phyloP scores from a whole-genome alignment of 2,113 vertebrate species.

The Chionis minor region DNA sequence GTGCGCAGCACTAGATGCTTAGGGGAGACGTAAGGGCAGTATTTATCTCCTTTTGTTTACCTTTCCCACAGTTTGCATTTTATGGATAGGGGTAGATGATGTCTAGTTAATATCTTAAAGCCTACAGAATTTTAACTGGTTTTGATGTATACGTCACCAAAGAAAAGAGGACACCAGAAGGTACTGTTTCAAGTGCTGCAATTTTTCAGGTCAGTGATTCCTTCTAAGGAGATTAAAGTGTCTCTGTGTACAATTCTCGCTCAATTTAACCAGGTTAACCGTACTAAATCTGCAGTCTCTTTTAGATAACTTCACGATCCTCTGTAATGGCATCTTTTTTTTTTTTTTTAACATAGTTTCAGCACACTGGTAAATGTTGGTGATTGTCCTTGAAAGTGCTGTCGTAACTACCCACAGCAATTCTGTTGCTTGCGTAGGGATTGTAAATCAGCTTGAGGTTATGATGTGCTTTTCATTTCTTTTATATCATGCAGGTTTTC shows the following conservation, averaged over 20 bases:
- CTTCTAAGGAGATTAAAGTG: background rate
- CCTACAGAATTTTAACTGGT: background rate
- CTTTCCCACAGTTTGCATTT: background rate
- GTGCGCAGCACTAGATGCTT: background rate
- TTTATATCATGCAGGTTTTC: background rate
- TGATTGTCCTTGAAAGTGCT: slow-evolving; percentile 9
- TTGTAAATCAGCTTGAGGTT: background rate
- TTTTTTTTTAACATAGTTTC: background rate
- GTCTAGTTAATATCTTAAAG: background rate
- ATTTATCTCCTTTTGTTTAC: background rate
- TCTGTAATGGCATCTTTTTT: background rate
- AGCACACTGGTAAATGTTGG: background rate
- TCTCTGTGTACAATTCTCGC: background rate
- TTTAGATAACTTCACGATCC: background rate
- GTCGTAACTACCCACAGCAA: background rate
- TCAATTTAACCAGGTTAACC: slow-evolving; percentile 16
- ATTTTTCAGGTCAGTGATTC: slow-evolving; percentile 29
- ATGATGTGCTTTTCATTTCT: background rate
- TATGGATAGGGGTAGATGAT: background rate
- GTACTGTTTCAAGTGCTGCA: background rate
- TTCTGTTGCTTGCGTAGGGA: fast-evolving
- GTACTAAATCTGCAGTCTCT: background rate
- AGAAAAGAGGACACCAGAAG: slow-evolving; percentile 15
- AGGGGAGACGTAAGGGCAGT: background rate
- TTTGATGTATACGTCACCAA: background rate